phyloP scores from a whole-genome alignment of 2,888 invertebrate species.

The Drosophila borealis region DNA sequence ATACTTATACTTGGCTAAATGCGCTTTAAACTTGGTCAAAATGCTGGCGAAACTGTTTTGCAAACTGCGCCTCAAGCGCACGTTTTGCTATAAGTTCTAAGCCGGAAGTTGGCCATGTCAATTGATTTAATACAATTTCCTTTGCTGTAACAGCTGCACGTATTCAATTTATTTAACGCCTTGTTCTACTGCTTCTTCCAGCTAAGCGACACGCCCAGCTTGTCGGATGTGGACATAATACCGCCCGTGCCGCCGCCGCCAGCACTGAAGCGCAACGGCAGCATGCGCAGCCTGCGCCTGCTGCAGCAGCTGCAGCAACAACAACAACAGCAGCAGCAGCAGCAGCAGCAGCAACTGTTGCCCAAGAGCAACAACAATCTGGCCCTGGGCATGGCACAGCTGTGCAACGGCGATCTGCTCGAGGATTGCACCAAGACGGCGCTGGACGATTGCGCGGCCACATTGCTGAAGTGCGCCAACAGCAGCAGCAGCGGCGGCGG shows the following conservation, averaged over 20 bases:
- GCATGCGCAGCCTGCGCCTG: slow-evolving; percentile 79
- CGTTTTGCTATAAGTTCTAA: background rate
- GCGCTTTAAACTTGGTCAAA: background rate
- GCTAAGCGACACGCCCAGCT: slow-evolving; percentile 80
- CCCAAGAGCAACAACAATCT: slow-evolving; percentile 57
- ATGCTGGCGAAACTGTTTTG: background rate
- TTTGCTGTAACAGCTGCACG: slow-evolving; percentile 44
- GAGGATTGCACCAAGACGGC: slow-evolving; percentile 77
- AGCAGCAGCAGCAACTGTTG: slow-evolving; percentile 48
- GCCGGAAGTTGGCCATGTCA: slow-evolving; percentile 55
- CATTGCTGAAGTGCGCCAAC: slow-evolving; percentile 83
- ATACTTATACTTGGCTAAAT: background rate
- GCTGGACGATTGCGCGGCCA: slow-evolving; percentile 83
- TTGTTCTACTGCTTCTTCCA: slow-evolving; percentile 46
- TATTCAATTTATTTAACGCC: slow-evolving; percentile 38
- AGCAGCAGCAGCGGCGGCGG: slow-evolving; percentile 53
- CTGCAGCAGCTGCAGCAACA: slow-evolving; percentile 72
- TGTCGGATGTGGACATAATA: slow-evolving; percentile 83
- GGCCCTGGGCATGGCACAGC: slow-evolving; percentile 61
- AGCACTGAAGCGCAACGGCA: slow-evolving; percentile 81
- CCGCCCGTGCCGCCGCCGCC: slow-evolving; percentile 85
- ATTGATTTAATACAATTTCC: slow-evolving; percentile 64
- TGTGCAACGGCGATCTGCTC: slow-evolving; percentile 78
- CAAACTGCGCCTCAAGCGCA: background rate
- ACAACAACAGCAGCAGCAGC: slow-evolving; percentile 47